These are phyloP conservation scores for Apistogramma diplotaenia DNA, from an alignment of 2,113 vertebrate genomes.

Conservation along the genomic window DNA sequence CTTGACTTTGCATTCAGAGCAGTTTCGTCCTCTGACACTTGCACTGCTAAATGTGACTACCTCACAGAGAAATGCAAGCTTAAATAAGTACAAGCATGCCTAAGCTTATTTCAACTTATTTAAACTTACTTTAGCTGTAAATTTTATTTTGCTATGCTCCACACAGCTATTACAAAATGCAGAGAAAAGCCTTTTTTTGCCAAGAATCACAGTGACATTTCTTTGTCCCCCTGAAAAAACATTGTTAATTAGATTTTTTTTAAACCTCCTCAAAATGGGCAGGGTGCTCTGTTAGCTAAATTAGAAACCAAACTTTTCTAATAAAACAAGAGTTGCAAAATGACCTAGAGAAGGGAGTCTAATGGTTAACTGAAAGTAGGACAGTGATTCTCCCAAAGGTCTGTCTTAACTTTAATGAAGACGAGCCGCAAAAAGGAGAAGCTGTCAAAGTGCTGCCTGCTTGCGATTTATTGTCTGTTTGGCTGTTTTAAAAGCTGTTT, in stretches of 20 bases:
- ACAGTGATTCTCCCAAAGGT: constrained; percentile 44
- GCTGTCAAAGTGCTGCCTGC: constrained; percentile 48
- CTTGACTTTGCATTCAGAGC: constrained; percentile 9
- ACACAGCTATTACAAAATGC: neutral
- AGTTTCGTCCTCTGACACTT: neutral
- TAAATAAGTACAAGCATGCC: neutral
- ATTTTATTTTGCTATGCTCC: neutral
- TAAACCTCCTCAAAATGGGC: constrained; percentile 2
- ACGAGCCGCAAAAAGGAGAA: constrained; percentile 19
- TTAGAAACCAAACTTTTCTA: constrained; percentile 39
- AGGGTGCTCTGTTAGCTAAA: constrained; percentile 18
- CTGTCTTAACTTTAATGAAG: constrained; percentile 51
- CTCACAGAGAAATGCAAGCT: neutral
- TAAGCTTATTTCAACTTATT: neutral
- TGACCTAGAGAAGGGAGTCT: constrained; percentile 49
- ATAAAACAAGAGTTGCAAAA: constrained; percentile 37
- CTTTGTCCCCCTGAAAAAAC: constrained; percentile 15
- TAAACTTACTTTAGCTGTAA: neutral
- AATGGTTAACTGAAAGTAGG: constrained; percentile 63
- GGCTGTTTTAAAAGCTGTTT: constrained; percentile 41
- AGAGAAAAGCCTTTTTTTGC: neutral
- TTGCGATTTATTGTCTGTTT: constrained; percentile 42
- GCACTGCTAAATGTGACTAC: neutral
- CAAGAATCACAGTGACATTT: neutral
- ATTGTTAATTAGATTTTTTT: constrained; percentile 24